Evolutionary conservation across 2,113 vertebrate species (phyloP).

Genomic region (mouse (Mus musculus)): GRCm39 chr6:50276501-50277000

Average conservation of each 20-base stretch:
- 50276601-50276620: not conserved
- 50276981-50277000: not conserved
- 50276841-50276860: not conserved
- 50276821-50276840: not conserved
- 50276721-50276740: not conserved
- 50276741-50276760: not conserved
- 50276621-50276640: not conserved
- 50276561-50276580: not conserved
- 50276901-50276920: not conserved
- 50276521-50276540: not conserved
- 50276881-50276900: not conserved
- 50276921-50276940: not conserved
- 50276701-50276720: not conserved
- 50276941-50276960: not conserved
- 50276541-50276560: not conserved
- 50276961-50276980: not conserved
- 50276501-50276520: not conserved
- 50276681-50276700: not conserved
- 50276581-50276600: not conserved
- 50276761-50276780: not conserved
- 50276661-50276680: not conserved
- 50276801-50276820: not conserved
- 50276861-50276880: not conserved
- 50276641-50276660: rapidly evolving
- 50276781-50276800: constrained; percentile 30